Evolutionary conservation across 2,113 vertebrate species (phyloP), one percentile per base, ranked within the genome.

Genomic region (Otus sunia): DNA sequence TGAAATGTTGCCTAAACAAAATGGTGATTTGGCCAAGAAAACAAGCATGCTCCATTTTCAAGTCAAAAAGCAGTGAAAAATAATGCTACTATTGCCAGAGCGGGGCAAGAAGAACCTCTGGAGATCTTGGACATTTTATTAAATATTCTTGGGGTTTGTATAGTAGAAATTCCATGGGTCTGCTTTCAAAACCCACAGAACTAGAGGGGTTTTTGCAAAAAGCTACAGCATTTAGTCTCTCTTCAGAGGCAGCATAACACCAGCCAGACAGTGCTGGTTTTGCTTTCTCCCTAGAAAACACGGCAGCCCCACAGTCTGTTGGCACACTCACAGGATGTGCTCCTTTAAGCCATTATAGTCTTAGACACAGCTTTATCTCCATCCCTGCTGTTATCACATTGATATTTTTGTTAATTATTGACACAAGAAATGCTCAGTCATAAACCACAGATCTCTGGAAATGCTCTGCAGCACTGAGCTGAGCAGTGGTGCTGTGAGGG

Each of bases 341-440:
- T 83, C 39, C 82, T 91, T 95, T 88, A 83, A 88, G 79, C 56
- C 45, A n/a, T 62, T 81, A n/a, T 4, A 87, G 64, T 72, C 86
- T 82, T 21, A 92, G 72, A 49, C 62, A 39, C 39, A 49, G 90
- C 81, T 94, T 95, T 91, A 88, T 94, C 90, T 86, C 80, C 55
- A 64, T 78, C 55, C 86, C 37, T 82, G 94, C 83, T 94, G 87
- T 86, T 94, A 94, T 63, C 95, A 76, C 88, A 86, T 62, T 86
- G 86, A 88, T 91, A 96, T 82, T 93, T 94, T 80, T 92, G 92
- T 97, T 96, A 96, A 97, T 96, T 95, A 96, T 86, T 92, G 92
- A 94, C 88, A 94, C 75, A 49, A 96, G 86, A 91, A 95, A 91
- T 64, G 50, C 84, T 90, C 91, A 39, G 66, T 81, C 66, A 39